Conservation (phyloP, 2,888 invertebrate species). For the Tinea semifulvella region DNA sequence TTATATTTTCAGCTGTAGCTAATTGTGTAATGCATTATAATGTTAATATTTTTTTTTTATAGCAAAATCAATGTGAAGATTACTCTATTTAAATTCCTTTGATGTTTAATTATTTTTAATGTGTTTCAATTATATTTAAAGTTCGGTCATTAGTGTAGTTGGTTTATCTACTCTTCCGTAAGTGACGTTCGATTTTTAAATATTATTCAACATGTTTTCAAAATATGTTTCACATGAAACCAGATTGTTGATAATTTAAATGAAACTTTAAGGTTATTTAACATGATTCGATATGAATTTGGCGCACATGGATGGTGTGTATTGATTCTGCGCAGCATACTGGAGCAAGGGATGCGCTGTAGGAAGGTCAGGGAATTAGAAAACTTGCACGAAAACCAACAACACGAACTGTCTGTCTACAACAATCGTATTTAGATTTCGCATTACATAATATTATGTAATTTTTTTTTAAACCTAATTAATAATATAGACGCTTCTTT, state of each 20-base stretch:
- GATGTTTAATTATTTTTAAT: background rate
- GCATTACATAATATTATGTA: too few species aligned
- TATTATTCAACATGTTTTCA: background rate
- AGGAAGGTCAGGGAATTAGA: slow-evolving; percentile 44
- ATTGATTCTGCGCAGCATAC: slow-evolving; percentile 39
- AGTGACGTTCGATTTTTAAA: background rate
- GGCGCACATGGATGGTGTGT: slow-evolving; percentile 17
- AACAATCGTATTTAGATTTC: too few species aligned
- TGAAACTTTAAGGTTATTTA: too few species aligned
- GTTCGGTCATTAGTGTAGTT: background rate
- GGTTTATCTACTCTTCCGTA: background rate
- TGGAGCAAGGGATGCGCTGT: slow-evolving; percentile 29
- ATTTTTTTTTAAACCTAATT: too few species aligned
- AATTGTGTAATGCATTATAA: too few species aligned
- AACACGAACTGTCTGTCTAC: too few species aligned
- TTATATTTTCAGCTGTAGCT: background rate
- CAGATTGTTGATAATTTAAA: background rate
- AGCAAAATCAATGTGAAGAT: background rate
- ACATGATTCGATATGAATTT: background rate
- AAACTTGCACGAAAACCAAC: too few species aligned
- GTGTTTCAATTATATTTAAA: background rate
- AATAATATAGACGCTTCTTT: too few species aligned
- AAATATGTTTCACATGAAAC: background rate
- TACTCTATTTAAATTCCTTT: background rate
- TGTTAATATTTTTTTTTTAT: too few species aligned